Conservation (phyloP, 1,140 invertebrate species). For the Ptiloglossa arizonensis region DNA sequence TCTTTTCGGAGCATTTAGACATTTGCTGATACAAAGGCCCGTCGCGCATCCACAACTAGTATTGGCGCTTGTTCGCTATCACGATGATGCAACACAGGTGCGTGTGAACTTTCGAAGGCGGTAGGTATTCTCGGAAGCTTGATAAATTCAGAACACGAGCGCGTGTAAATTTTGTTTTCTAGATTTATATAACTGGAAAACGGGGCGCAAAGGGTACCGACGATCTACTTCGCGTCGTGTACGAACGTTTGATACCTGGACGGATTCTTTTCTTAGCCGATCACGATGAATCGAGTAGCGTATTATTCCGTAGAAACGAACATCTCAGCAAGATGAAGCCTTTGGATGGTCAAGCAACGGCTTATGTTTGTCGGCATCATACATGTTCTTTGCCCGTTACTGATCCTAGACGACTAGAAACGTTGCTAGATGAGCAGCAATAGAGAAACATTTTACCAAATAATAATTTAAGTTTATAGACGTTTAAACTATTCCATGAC, state of each 20-base stretch:
- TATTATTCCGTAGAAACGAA: conserved; percentile 72
- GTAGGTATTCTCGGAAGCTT: not conserved
- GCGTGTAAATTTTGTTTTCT: conserved; percentile 60
- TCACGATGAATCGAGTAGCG: conserved; percentile 71
- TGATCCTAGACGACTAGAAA: conserved; percentile 85
- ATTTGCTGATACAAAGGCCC: conserved; percentile 83
- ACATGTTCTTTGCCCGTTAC: conserved; percentile 91
- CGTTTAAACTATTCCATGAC: not conserved
- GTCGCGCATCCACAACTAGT: conserved; percentile 90
- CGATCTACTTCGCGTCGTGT: conserved; percentile 86
- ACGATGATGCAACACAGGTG: conserved; percentile 87
- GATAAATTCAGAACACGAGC: not conserved
- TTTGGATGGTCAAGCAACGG: conserved; percentile 84
- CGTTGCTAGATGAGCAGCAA: conserved; percentile 82
- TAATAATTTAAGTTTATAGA: not conserved
- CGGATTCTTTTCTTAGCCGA: conserved; percentile 87
- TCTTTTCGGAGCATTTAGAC: conserved; percentile 85
- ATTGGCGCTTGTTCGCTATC: conserved; percentile 87
- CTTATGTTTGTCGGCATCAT: conserved; percentile 91
- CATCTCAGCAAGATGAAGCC: conserved; percentile 77
- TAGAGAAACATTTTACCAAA: not conserved
- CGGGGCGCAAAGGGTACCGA: conserved; percentile 86
- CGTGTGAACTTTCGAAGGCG: not conserved
- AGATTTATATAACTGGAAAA: conserved; percentile 87
- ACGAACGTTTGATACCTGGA: conserved; percentile 86